Percentiles rank a stretch among this genome's conserved stretches.
Conservation (phyloP, 1,140 invertebrate genomes). For the Steinernema khuongi region DNA sequence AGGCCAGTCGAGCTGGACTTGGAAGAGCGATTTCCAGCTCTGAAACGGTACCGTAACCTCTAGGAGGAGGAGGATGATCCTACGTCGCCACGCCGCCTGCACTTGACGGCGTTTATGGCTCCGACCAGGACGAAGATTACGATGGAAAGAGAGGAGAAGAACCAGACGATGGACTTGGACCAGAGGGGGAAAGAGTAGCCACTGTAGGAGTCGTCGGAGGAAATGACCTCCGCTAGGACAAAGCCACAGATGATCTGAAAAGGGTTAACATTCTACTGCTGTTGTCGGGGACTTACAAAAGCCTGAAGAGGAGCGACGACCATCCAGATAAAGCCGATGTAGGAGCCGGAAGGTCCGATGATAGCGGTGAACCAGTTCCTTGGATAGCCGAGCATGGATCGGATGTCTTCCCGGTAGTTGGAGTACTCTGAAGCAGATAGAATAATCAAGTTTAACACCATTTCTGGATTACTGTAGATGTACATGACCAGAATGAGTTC, state of each 20-base stretch:
- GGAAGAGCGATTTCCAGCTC: too few species aligned
- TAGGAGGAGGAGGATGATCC: too few species aligned
- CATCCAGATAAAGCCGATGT: constrained; percentile 28
- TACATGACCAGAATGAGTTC: constrained; percentile 37
- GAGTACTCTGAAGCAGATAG: constrained; percentile 17
- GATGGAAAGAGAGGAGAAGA: neutral
- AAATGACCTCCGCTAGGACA: neutral
- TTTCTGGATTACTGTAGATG: constrained; percentile 32
- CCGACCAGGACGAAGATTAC: neutral
- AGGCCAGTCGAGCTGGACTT: too few species aligned
- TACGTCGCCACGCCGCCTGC: neutral
- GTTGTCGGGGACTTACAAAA: constrained; percentile 11
- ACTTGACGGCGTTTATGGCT: neutral
- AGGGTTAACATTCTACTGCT: neutral
- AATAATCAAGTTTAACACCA: neutral
- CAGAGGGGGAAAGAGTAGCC: neutral
- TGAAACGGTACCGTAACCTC: too few species aligned
- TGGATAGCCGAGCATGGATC: constrained; percentile 25
- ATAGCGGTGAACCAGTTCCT: constrained; percentile 18
- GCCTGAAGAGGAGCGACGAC: constrained; percentile 28
- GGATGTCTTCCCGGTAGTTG: constrained; percentile 27
- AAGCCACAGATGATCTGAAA: neutral
- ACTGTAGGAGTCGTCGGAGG: neutral
- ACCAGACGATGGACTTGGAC: neutral
- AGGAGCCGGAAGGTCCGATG: constrained; percentile 32